Base-by-base conservation (phyloP, 2,113 vertebrate species). In the Alosa alosa region DNA sequence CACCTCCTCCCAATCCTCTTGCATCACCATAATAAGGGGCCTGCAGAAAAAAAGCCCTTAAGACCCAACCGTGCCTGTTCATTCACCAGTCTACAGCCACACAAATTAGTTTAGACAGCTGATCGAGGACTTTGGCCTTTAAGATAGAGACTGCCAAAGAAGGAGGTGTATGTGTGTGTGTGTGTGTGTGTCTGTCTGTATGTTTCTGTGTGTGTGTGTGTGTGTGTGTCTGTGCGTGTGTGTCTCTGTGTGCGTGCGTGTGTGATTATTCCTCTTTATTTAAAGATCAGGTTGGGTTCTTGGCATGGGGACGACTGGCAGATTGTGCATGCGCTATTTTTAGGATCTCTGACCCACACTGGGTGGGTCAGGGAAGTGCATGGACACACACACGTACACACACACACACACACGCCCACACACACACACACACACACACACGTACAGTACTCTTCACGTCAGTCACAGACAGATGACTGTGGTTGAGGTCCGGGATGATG, bases 1-100 rank as follows among this genome's bases (percentile, higher is more conserved):
- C 89, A 86, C 86, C 90, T 91, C 89, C 11, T 82, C 89, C 89
- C 89, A 92, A 93, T 93, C 93, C 93, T 93, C 89, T 95, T 94
- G 93, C 64, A 41, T 88, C 88, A 90, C 72, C 90, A 83, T 84
- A 72, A 87, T 86, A 87, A 88, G 90, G 25, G 64, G 31, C n/a
- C 25, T 82, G 87, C 87, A n/a, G 83, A 89, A 88, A 93, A 88
- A 93, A 91, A 84, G 84, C 89, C 86, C 89, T 91, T 83, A 88
- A 89, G 86, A 83, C 85, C 85, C 90, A 83, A 86, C 64, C 25
- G 25, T 2, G 64, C 64, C 64, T 3, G 64, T 60, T 60, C 82
- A 22, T 91, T 90, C 85, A 88, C 90, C 92, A 25, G 64, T 25
- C 25, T 31, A 2, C 25, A 11, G 25, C 36, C 91, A 90, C 86